Evolutionary conservation across 2,113 vertebrate species (phyloP).

Genomic region (Hemichromis elongatus): DNA sequence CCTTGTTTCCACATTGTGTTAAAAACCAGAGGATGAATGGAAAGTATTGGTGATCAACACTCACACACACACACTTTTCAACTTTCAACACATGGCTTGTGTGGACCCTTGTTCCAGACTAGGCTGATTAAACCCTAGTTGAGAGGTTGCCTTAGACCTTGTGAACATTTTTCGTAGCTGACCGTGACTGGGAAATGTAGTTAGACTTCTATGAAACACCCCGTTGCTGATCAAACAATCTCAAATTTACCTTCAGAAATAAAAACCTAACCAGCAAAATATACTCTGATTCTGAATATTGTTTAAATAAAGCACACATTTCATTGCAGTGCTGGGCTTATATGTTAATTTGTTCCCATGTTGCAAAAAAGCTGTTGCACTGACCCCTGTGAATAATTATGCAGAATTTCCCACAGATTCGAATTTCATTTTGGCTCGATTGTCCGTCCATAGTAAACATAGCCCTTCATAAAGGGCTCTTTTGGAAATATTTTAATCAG

Average conservation of each 20-base stretch:
- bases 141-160: not conserved
- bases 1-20: not conserved
- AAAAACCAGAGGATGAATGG: not conserved
- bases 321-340: not conserved
- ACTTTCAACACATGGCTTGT: not conserved
- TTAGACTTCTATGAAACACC: not conserved
- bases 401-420: not conserved
- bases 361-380: not conserved
- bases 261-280: not conserved
- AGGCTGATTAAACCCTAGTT: not conserved
- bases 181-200: not conserved
- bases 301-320: not conserved
- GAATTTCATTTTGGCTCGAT: not conserved
- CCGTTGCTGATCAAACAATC: not conserved
- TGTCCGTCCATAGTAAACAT: not conserved
- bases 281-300: not conserved
- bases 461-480: not conserved
- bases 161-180: not conserved
- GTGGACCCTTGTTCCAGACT: not conserved
- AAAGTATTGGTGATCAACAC: not conserved
- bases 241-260: not conserved
- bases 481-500: not conserved
- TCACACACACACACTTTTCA: not conserved
- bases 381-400: not conserved
- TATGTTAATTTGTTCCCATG: not conserved